These are phyloP conservation scores for Physeter macrocephalus DNA, from an alignment of 2,113 vertebrate species.

Conservation along the genomic window DNA sequence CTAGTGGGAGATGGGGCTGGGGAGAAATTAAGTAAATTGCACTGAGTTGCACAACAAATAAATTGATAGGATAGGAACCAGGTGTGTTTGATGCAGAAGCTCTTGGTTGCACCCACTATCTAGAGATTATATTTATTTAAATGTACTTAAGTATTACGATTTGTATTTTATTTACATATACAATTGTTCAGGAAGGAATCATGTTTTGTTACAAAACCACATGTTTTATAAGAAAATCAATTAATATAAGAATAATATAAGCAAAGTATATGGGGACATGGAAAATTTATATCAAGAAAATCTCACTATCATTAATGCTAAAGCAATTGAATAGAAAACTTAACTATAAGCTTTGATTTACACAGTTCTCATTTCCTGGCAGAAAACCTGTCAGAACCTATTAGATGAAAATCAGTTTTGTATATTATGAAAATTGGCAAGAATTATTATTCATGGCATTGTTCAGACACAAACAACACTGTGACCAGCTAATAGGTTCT, in stretches of 20 bases:
- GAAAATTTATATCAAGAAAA: neutral
- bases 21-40: neutral
- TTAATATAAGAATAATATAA: neutral
- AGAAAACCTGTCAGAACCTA: neutral
- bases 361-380: neutral
- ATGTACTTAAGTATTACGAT: neutral
- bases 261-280: neutral
- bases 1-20: neutral
- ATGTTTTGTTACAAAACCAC: neutral
- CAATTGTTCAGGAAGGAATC: neutral
- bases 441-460: no score
- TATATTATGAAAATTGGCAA: no score
- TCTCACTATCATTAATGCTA: neutral
- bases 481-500: neutral
- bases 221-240: neutral
- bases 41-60: neutral
- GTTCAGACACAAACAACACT: no score
- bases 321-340: neutral
- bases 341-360: neutral
- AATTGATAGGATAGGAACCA: neutral
- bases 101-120: neutral
- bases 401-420: no score
- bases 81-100: neutral
- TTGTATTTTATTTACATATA: neutral
- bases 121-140: neutral